These are phyloP conservation scores for Sternotherus odoratus DNA, from an alignment of 2,797 vertebrate genomes.

Conservation along the genomic window DNA sequence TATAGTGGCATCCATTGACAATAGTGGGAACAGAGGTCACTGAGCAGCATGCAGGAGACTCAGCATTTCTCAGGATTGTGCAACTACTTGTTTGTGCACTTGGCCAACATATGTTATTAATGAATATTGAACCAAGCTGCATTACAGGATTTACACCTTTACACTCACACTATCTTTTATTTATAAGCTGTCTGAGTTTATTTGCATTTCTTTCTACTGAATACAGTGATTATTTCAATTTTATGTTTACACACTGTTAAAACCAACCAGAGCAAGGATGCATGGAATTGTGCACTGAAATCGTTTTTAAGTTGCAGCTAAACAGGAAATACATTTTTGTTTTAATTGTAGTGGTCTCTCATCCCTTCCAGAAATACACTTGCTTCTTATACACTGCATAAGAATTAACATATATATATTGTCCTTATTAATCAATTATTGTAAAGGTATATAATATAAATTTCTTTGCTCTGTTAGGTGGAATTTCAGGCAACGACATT, in stretches of 20 bases:
- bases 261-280: not conserved
- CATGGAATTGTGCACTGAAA: not conserved
- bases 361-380: not conserved
- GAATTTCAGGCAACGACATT: constrained; percentile 70
- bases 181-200: not conserved
- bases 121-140: not conserved
- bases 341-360: not conserved
- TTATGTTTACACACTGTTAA: not conserved
- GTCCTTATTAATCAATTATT: not conserved
- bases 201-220: not conserved
- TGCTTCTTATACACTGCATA: not conserved
- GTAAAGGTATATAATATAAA: constrained; percentile 4
- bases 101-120: not conserved
- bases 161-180: not conserved
- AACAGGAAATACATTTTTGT: not conserved
- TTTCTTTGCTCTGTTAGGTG: constrained; percentile 64
- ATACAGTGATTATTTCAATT: not conserved
- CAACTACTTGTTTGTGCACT: not conserved
- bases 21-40: not conserved
- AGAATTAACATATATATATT: not conserved
- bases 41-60: not conserved
- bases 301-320: not conserved
- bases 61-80: not conserved
- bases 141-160: not conserved
- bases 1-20: not conserved